Evolutionary conservation across 2,797 vertebrate species (phyloP).

Genomic region (Remorina albescens): DNA sequence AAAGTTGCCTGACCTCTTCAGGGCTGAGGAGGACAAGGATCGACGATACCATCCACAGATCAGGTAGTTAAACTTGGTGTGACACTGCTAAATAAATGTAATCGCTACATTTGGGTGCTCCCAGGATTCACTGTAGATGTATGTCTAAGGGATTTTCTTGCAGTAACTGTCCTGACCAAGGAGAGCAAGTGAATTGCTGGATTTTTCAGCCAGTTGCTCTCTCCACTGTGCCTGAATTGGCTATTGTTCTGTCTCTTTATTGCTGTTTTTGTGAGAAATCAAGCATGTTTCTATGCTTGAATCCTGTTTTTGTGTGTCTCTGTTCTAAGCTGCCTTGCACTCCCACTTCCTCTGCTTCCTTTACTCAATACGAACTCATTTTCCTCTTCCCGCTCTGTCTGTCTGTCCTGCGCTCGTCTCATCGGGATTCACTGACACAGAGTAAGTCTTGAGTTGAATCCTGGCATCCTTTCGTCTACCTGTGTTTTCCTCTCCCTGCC

Average conservation of each 20-base stretch:
- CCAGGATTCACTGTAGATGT: slow-evolving; percentile 14
- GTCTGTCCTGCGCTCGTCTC: slow-evolving; percentile 59
- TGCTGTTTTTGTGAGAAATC: slow-evolving; percentile 6
- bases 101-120: slow-evolving; percentile 21
- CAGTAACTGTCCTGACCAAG: slow-evolving; percentile 14
- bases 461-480: slow-evolving; percentile 45
- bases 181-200: background rate
- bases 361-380: slow-evolving; percentile 51
- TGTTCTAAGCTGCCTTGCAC: slow-evolving; percentile 65
- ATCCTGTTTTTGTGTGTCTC: slow-evolving; percentile 50
- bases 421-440: slow-evolving; percentile 48
- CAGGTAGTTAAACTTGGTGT: slow-evolving; percentile 59
- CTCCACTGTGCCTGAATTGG: background rate
- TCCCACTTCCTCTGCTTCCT: slow-evolving; percentile 80
- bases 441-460: slow-evolving; percentile 63
- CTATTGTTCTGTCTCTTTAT: background rate
- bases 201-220: slow-evolving; percentile 11
- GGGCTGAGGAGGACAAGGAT: slow-evolving; percentile 14
- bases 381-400: slow-evolving; percentile 60
- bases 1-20: slow-evolving; percentile 32
- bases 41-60: slow-evolving; percentile 26
- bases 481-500: slow-evolving; percentile 25
- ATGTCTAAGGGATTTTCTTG: slow-evolving; percentile 24
- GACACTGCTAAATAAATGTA: slow-evolving; percentile 28
- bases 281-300: slow-evolving; percentile 13